Percentiles rank a stretch among this genome's conserved stretches.
These are phyloP conservation scores for Dryobotodes eremita DNA, from an alignment of 2,888 invertebrate genomes.

Conservation along the genomic window DNA sequence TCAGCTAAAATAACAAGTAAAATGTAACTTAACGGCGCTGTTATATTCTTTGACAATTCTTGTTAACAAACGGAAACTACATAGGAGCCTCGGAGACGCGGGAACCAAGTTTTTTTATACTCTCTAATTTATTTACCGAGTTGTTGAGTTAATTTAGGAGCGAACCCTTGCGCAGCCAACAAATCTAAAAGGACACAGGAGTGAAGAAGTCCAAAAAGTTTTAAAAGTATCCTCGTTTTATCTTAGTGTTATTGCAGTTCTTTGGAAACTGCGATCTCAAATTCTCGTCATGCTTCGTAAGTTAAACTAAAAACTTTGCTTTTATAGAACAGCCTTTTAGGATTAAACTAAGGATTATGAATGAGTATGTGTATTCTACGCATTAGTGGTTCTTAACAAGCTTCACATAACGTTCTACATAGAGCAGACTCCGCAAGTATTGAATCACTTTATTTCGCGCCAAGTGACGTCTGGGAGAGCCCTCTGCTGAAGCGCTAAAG, in stretches of 20 bases:
- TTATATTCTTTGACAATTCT: constrained; percentile 49
- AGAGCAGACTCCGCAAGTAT: constrained; percentile 29
- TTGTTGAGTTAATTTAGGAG: constrained; percentile 73
- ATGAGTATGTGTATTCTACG: constrained; percentile 14
- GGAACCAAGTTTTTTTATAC: constrained; percentile 66
- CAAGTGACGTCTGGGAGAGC: constrained; percentile 61
- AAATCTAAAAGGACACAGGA: constrained; percentile 55
- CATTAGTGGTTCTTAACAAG: constrained; percentile 10
- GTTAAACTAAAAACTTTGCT: constrained; percentile 42
- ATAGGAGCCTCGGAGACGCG: constrained; percentile 45
- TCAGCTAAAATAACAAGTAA: constrained; percentile 27
- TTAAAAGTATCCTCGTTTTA: constrained; percentile 48
- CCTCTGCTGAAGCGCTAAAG: constrained; percentile 62
- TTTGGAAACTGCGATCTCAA: constrained; percentile 49
- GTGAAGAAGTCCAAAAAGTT: constrained; percentile 51
- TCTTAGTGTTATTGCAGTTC: constrained; percentile 53
- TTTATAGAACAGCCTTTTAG: constrained; percentile 7
- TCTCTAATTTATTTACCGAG: constrained; percentile 72
- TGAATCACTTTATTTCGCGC: constrained; percentile 47
- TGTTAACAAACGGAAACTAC: constrained; percentile 64
- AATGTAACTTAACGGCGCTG: constrained; percentile 26
- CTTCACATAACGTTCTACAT: constrained; percentile 21
- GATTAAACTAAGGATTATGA: constrained; percentile 15
- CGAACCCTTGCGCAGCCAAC: constrained; percentile 49
- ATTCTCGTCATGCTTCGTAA: constrained; percentile 45